Percentiles rank a stretch among this genome's conserved stretches.
phyloP scores from a whole-genome alignment of 2,888 invertebrate genomes.

The Eristalis intricaria region DNA sequence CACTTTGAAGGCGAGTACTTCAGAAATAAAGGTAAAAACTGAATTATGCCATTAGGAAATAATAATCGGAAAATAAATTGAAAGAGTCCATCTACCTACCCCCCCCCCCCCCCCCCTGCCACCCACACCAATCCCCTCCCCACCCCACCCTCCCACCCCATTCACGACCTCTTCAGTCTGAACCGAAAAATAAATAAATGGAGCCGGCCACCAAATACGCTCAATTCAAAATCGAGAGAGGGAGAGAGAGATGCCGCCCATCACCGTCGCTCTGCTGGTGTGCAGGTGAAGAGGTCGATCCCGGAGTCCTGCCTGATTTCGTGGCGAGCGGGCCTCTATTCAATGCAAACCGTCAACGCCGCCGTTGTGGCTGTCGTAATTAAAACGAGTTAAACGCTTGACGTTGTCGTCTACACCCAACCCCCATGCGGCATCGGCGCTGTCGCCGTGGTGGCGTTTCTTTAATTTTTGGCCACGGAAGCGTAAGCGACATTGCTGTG shows the following conservation, averaged over 20 bases:
- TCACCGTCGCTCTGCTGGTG: not conserved
- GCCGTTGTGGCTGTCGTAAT: slow-evolving; percentile 33
- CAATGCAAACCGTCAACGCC: slow-evolving; percentile 20
- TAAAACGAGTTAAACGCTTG: slow-evolving; percentile 63
- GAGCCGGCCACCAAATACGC: slow-evolving; percentile 48
- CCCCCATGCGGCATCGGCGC: not conserved
- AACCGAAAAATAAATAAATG: slow-evolving; percentile 12
- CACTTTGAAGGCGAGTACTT: slow-evolving; percentile 68
- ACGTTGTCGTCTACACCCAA: slow-evolving; percentile 30
- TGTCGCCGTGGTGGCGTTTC: slow-evolving; percentile 15
- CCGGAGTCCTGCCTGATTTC: slow-evolving; percentile 6
- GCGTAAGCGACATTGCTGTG: slow-evolving; percentile 61
- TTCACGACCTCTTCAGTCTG: slow-evolving; percentile 22
- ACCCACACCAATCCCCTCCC: too few species aligned
- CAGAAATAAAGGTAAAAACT: slow-evolving; percentile 71
- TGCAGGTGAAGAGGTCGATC: slow-evolving; percentile 3
- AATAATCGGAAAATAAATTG: slow-evolving; percentile 72
- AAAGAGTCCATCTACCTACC: slow-evolving; percentile 52
- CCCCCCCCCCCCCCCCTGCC: too few species aligned
- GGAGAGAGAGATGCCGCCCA: slow-evolving; percentile 8
- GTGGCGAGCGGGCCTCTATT: slow-evolving; percentile 17
- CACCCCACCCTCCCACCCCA: not conserved
- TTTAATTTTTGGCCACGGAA: slow-evolving; percentile 59
- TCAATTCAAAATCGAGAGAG: slow-evolving; percentile 38
- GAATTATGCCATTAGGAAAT: slow-evolving; percentile 72